Conservation (phyloP, 2,797 vertebrate species). For the Clarias pachynema region DNA sequence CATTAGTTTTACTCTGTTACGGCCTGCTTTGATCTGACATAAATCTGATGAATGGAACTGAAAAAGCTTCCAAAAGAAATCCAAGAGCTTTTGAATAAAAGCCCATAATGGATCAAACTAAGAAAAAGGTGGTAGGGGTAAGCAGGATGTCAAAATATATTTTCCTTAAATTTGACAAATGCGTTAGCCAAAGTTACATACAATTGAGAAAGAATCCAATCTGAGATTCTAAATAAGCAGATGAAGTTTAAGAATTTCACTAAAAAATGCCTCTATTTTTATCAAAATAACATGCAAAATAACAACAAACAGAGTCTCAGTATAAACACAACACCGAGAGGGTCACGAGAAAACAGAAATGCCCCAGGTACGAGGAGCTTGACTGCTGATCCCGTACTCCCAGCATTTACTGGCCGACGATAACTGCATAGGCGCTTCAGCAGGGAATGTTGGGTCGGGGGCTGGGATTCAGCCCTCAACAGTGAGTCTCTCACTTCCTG, state of each 20-base stretch:
- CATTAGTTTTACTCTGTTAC: background rate
- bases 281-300: background rate
- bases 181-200: background rate
- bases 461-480: slow-evolving; percentile 67
- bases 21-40: background rate
- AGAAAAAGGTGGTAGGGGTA: slow-evolving; percentile 12
- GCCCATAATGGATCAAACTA: background rate
- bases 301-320: background rate
- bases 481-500: slow-evolving; percentile 54
- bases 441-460: slow-evolving; percentile 45
- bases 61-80: background rate
- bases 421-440: slow-evolving; percentile 18
- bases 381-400: slow-evolving; percentile 30
- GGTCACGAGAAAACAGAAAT: background rate
- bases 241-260: background rate
- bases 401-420: slow-evolving; percentile 29
- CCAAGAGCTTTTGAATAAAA: background rate
- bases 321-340: background rate
- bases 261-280: background rate
- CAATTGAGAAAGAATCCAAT: background rate
- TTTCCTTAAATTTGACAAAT: background rate
- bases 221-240: background rate
- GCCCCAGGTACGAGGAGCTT: background rate
- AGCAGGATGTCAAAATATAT: background rate
- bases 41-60: background rate